Percentiles rank a stretch among this genome's conserved stretches.
phyloP scores from a whole-genome alignment of 2,113 vertebrate genomes.

The Hippopotamus amphibius region DNA sequence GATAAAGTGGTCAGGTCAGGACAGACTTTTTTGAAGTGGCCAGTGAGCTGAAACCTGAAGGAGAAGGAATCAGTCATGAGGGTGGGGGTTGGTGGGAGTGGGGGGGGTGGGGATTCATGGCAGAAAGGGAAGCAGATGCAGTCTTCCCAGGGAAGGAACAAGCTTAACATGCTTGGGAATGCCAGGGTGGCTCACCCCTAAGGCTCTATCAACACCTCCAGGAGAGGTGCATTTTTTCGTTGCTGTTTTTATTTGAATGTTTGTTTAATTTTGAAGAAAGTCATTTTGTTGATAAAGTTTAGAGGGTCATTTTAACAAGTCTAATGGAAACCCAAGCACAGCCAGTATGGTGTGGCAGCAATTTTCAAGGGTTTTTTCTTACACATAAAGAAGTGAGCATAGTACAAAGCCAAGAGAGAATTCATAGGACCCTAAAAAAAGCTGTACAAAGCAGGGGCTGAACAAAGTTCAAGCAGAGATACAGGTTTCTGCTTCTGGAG shows the following conservation, averaged over 20 bases:
- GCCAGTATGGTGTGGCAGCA: not conserved
- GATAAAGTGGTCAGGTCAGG: not conserved
- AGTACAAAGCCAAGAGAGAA: not conserved
- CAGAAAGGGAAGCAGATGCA: not conserved
- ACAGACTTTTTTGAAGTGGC: not conserved
- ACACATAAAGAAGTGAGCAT: not conserved
- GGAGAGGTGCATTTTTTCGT: not conserved
- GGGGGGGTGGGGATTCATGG: accelerated
- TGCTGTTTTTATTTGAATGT: not conserved
- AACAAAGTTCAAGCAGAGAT: not conserved
- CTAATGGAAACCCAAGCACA: not conserved
- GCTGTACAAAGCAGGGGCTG: not conserved
- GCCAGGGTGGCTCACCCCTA: not conserved
- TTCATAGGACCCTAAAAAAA: not conserved
- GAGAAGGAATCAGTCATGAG: not conserved
- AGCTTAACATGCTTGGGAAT: not conserved
- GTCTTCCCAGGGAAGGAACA: not conserved
- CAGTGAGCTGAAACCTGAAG: not conserved
- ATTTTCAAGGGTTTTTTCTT: not conserved
- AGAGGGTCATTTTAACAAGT: not conserved
- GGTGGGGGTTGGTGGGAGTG: accelerated
- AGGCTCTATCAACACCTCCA: not conserved
- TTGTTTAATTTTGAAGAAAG: conserved; percentile 35
- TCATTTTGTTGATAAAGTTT: not conserved
- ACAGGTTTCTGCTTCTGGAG: not conserved